Evolutionary conservation across 2,797 vertebrate genomes (phyloP).

Genomic region (Syndactyla subalaris): DNA sequence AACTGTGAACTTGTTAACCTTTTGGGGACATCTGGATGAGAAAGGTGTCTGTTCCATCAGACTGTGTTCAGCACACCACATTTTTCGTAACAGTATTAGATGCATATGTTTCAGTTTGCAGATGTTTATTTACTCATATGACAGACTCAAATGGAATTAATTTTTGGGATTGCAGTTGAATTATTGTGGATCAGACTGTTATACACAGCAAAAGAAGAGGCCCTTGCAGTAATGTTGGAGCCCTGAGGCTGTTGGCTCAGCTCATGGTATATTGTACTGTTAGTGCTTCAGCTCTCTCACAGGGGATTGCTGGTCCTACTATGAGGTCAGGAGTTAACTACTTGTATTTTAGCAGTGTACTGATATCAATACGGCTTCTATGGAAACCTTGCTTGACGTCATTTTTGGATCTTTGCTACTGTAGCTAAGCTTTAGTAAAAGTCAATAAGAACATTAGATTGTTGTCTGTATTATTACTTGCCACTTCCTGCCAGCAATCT

Average conservation of each 20-base stretch:
- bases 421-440: conserved; percentile 78
- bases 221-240: conserved; percentile 60
- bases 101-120: not conserved
- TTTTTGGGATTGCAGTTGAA: conserved; percentile 55
- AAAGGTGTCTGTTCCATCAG: not conserved
- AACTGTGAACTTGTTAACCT: not conserved
- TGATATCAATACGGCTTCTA: conserved; percentile 82
- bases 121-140: conserved; percentile 64
- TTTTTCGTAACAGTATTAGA: not conserved
- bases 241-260: conserved; percentile 73
- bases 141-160: conserved; percentile 62
- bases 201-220: conserved; percentile 54
- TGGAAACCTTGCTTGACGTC: conserved; percentile 85
- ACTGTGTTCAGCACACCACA: not conserved
- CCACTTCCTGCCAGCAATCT: conserved; percentile 86
- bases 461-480: conserved; percentile 89
- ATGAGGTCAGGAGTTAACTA: conserved; percentile 85
- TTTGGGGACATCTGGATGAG: not conserved
- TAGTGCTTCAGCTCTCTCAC: conserved; percentile 74
- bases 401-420: conserved; percentile 78
- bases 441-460: conserved; percentile 85
- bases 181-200: conserved; percentile 66
- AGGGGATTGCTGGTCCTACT: conserved; percentile 74
- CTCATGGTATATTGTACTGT: conserved; percentile 75
- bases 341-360: conserved; percentile 82